Conservation (phyloP, 1,140 invertebrate genomes). For the Pogonomyrmex californicus region DNA sequence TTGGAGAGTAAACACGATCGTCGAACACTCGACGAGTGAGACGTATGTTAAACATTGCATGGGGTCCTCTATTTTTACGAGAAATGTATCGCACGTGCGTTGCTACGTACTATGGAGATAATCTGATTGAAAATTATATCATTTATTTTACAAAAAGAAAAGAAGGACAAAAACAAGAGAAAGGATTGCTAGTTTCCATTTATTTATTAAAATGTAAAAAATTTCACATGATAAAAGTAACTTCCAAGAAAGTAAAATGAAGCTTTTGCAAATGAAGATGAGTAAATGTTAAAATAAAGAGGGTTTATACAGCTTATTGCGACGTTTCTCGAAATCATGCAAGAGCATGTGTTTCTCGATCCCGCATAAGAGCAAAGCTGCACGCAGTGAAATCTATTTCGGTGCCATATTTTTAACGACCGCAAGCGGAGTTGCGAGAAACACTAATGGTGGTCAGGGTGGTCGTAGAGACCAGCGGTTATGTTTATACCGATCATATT, state of each 20-base stretch:
- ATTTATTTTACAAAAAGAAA: background rate
- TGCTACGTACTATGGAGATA: background rate
- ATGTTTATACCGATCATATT: slow-evolving; percentile 47
- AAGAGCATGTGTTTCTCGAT: background rate
- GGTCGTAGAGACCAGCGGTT: slow-evolving; percentile 1
- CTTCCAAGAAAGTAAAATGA: background rate
- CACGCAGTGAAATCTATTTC: slow-evolving; percentile 55
- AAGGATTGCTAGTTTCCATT: background rate
- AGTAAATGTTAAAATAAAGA: background rate
- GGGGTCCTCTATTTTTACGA: slow-evolving; percentile 68
- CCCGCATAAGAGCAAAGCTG: slow-evolving; percentile 2
- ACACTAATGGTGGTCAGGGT: slow-evolving; percentile 35
- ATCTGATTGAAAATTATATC: background rate
- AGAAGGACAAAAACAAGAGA: background rate
- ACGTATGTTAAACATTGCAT: slow-evolving; percentile 50
- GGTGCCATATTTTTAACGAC: slow-evolving; percentile 54
- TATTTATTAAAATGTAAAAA: background rate
- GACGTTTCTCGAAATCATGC: background rate
- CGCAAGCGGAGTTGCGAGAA: slow-evolving; percentile 26
- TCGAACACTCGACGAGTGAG: slow-evolving; percentile 16
- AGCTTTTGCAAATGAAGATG: background rate
- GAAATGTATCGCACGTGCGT: slow-evolving; percentile 5
- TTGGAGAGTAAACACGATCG: slow-evolving; percentile 61
- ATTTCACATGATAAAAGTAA: background rate
- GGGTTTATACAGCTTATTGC: background rate